A percentile compares a stretch with the other conserved stretches of the same genome.
Conservation (phyloP, 2,888 invertebrate genomes). For the Lasioglossum villosulum region DNA sequence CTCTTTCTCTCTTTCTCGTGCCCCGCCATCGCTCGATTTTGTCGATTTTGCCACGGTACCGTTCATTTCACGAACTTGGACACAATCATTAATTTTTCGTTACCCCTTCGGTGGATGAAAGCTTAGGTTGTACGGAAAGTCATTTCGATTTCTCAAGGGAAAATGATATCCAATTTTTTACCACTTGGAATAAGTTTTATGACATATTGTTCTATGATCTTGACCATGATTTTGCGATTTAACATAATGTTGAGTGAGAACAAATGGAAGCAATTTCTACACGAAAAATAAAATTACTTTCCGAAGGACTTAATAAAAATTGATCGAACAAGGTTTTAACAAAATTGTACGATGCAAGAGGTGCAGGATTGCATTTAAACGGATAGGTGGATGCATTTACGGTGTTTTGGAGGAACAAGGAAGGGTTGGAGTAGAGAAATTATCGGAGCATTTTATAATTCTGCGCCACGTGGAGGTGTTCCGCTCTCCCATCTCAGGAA, state of each 20-base stretch:
- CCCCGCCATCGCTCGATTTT: constrained; percentile 23
- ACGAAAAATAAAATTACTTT: no score
- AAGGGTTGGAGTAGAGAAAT: not conserved
- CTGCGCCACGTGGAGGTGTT: not conserved
- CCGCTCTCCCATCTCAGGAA: not conserved
- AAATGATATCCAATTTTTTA: no score
- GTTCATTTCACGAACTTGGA: not conserved
- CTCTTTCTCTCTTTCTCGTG: constrained; percentile 32
- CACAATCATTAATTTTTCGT: no score
- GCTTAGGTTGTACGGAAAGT: no score
- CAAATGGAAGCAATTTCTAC: no score
- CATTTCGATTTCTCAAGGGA: no score
- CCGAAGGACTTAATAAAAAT: no score
- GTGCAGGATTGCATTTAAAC: not conserved
- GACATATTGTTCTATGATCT: no score
- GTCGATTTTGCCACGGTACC: not conserved
- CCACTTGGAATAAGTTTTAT: no score
- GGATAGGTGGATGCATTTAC: not conserved
- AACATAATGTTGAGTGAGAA: no score
- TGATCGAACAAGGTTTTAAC: not conserved
- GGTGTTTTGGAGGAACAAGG: not conserved
- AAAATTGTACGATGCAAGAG: not conserved
- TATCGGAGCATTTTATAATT: not conserved
- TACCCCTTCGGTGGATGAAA: no score
- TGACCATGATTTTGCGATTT: no score